phyloP scores from a whole-genome alignment of 1,140 invertebrate genomes.

The Diprion similis region DNA sequence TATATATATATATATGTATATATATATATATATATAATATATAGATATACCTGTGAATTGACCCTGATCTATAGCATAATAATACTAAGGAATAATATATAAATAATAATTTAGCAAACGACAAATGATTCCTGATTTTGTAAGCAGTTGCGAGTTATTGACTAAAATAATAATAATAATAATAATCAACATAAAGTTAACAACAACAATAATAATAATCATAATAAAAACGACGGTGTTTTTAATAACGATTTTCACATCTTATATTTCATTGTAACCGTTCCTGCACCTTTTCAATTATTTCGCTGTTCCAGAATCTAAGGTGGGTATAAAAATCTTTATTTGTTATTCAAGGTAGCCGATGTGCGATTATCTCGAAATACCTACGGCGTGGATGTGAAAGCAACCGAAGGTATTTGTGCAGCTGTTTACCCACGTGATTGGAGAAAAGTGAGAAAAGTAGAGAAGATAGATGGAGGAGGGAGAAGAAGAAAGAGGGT shows the following conservation, averaged over 20 bases:
- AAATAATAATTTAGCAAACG: background rate
- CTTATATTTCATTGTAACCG: too few relatives aligned
- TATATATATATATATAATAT: too few relatives aligned
- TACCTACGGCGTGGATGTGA: background rate
- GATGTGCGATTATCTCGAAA: background rate
- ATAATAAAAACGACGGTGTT: constrained; percentile 36
- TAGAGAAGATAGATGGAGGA: background rate
- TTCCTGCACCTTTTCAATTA: too few relatives aligned
- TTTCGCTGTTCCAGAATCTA: too few relatives aligned
- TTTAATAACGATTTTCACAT: constrained; percentile 27
- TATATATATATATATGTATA: background rate
- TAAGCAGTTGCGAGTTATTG: constrained; percentile 42
- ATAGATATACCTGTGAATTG: too few relatives aligned
- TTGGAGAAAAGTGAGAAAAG: background rate
- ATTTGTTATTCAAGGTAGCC: background rate
- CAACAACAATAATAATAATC: too few relatives aligned
- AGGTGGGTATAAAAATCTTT: too few relatives aligned
- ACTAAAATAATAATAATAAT: constrained; percentile 38
- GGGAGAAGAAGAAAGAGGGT: background rate
- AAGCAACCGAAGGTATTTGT: background rate
- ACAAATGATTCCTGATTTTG: constrained; percentile 40
- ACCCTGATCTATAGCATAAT: background rate
- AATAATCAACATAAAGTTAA: background rate
- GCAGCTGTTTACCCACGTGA: background rate
- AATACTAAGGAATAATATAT: background rate